Evolutionary conservation across 2,888 invertebrate genomes (phyloP), one percentile per base, ranked within the genome.

Genomic region (Ennomos quercinarius): DNA sequence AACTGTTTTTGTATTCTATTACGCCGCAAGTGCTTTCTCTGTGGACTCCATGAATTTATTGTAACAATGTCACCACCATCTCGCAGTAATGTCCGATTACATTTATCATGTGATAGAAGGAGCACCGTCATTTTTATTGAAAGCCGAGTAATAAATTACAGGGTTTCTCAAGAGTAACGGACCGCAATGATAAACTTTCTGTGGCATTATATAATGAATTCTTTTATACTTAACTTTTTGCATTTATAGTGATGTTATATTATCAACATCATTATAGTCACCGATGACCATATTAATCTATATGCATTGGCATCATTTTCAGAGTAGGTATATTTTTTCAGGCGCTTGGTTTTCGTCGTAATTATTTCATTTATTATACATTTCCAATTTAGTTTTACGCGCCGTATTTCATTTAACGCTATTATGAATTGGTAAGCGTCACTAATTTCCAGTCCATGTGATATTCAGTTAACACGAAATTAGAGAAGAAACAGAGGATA

Each of bases 1-100:
- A 70, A 71, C 71, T 71, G 77, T 77, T 77, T 80, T 77, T 78
- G 73, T 76, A 68, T 71, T 72, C 64, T 55, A 76, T 77, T 73
- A 72, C 75, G 63, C 55, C 62, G 59, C 50, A 60, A 56, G 60
- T 61, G 53, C 45, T 67, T 57, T 65, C 53, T 53, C 68, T 71
- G 35, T 42, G 58, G 65, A 57, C 64, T 59, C 61, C 59, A 63
- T 73, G 65, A 72, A 73, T 70, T 47, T 62, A 73, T 71, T 70
- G 41, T 64, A 48, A 55, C 64, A 69, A 50, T 65, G 61, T 67
- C 42, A 37, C 50, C 63, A 17, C 46, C 42, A 43, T 37, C 34
- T 45, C 44, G 49, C 52, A 27, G 27, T 27, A 27, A 27, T 27
- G 27, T 27, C 27, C 34, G 17, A 46, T 54, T 35, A 49, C 47